Evolutionary conservation across 2,113 vertebrate genomes (phyloP).

Genomic region (Campylomormyrus numenius): DNA sequence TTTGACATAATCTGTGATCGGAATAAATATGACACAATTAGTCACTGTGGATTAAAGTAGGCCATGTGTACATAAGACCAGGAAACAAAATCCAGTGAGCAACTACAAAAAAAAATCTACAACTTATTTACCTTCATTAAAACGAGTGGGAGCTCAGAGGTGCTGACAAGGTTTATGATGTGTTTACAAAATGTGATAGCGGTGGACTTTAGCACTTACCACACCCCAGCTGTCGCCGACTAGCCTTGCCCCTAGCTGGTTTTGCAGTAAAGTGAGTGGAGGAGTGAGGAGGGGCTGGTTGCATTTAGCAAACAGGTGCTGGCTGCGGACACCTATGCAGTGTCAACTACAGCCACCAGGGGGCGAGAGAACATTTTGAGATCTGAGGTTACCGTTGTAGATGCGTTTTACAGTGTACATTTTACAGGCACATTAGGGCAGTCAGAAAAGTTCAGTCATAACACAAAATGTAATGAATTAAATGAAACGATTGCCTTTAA

Average conservation of each 20-base stretch:
- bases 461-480: background rate
- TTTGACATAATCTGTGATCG: background rate
- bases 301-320: slow-evolving; percentile 12
- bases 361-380: slow-evolving; percentile 14
- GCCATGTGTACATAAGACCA: background rate
- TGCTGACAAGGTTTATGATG: slow-evolving; percentile 49
- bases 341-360: slow-evolving; percentile 20
- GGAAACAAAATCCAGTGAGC: background rate
- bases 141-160: slow-evolving; percentile 16
- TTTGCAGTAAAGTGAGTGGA: slow-evolving; percentile 14
- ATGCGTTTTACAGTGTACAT: background rate
- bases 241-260: slow-evolving; percentile 9
- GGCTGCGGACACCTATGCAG: background rate
- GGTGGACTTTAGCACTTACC: slow-evolving; percentile 26
- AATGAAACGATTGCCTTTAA: background rate
- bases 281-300: slow-evolving; percentile 11
- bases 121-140: slow-evolving; percentile 28
- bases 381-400: background rate
- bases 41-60: background rate
- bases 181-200: slow-evolving; percentile 49
- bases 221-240: slow-evolving; percentile 33
- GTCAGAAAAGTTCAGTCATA: background rate
- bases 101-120: background rate
- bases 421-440: background rate
- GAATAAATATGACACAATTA: background rate